A percentile compares a stretch with the other conserved stretches of the same genome.
These are phyloP conservation scores for Athrips mouffetella DNA, from an alignment of 2,888 invertebrate species.

Conservation along the genomic window DNA sequence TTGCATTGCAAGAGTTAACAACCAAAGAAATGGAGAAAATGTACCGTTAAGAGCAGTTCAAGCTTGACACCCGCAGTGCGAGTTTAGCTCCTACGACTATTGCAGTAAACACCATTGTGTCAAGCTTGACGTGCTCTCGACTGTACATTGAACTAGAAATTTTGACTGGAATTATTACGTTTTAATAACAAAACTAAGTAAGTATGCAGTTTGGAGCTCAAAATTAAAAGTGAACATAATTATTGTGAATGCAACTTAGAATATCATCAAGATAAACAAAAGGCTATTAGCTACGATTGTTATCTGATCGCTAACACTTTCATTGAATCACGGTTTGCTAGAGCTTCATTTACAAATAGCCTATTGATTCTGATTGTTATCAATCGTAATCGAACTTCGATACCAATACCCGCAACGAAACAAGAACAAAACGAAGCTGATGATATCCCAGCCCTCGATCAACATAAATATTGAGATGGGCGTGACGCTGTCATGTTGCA, in stretches of 20 bases:
- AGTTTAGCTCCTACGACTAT: too few relatives aligned
- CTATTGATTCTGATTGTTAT: conserved; percentile 30
- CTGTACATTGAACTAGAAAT: too few relatives aligned
- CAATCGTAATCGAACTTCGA: conserved; percentile 39
- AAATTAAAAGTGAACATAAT: too few relatives aligned
- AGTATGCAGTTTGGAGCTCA: too few relatives aligned
- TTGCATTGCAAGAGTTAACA: background rate
- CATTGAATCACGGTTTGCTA: conserved; percentile 8
- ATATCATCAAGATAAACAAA: background rate
- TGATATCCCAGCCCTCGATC: conserved; percentile 51
- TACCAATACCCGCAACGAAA: conserved; percentile 34
- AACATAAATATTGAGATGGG: conserved; percentile 65
- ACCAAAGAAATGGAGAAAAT: background rate
- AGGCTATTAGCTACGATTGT: background rate
- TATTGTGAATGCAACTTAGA: too few relatives aligned
- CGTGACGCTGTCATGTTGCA: conserved; percentile 55
- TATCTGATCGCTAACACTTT: conserved; percentile 11
- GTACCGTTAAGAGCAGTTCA: background rate
- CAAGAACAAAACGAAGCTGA: conserved; percentile 34
- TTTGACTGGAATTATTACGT: too few relatives aligned
- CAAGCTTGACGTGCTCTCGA: too few relatives aligned
- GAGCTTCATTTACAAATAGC: conserved; percentile 23
- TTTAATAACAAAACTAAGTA: too few relatives aligned
- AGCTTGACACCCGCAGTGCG: too few relatives aligned
- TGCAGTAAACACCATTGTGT: too few relatives aligned